Evolutionary conservation across 2,113 vertebrate species (phyloP), one percentile per base, ranked within the genome.

Genomic region (Microcebus murinus): DNA sequence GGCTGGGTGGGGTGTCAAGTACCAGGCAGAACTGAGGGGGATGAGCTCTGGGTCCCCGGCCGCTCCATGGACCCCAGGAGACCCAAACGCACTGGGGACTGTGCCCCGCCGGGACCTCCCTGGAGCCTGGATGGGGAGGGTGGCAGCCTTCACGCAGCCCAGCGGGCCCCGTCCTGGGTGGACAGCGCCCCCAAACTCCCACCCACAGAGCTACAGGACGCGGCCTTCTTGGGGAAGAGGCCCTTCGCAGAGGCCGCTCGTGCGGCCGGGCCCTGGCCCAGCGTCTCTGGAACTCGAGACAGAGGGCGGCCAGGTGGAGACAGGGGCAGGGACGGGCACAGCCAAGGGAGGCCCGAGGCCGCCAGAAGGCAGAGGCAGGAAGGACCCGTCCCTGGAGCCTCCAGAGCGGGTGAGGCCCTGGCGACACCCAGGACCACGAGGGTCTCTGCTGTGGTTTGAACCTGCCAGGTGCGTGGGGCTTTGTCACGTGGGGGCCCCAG

Each of bases 91-190:
- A 31, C n/a, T 23, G n/a, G 36, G 7, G 34, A 36, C 34, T 2
- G 1, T 3, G 7, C 42, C 77, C 77, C 1, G 31, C 67, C 3
- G 2, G 14, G 34, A 13, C 18, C 4, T 52, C 48, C 3, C 55
- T 11, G 21, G 23, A 65, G 23, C 65, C 55, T n/a, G 15, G 9
- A 6, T 9, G n/a, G 31, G 3, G 7, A 10, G 59, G 13, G n/a
- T 1, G 10, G 0, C 12, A 45, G 48, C 25, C 45, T 52, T 68
- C 27, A 42, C 17, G 71, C n/a, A n/a, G 67, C 45, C 82, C 13
- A 4, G 4, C 17, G 59, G 3, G 18, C 42, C 25, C 42, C 3
- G 0, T 42, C 29, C 8, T 10, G 9, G 65, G 25, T 2, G 4
- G 23, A 59, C 31, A 27, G 48, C 5, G 1, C 50, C 39, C n/a